These are phyloP conservation scores for Podarcis lilfordi DNA, from an alignment of 2,797 vertebrate genomes.

Conservation along the genomic window DNA sequence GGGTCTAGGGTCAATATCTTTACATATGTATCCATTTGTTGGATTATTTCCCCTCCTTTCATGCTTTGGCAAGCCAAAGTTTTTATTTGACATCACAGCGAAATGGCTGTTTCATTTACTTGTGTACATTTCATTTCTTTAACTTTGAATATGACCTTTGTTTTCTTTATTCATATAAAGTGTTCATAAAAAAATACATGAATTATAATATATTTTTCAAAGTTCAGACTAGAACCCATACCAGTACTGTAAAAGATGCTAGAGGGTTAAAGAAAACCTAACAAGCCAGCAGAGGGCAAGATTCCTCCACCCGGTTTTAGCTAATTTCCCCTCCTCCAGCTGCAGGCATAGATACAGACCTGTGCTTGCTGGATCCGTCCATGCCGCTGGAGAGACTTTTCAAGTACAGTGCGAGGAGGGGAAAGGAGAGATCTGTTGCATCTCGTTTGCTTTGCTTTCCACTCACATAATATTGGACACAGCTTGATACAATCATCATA, in stretches of 20 bases:
- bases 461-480: too few species aligned
- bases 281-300: too few species aligned
- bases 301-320: too few species aligned
- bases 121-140: constrained; percentile 18
- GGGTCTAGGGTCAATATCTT: background rate
- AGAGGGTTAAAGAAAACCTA: too few species aligned
- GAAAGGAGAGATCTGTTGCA: too few species aligned
- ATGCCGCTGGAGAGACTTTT: too few species aligned
- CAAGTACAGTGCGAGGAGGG: too few species aligned
- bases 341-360: too few species aligned
- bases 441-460: too few species aligned
- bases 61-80: background rate
- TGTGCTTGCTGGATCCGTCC: too few species aligned
- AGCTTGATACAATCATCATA: too few species aligned
- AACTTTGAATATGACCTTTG: constrained; percentile 32
- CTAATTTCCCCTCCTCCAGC: too few species aligned
- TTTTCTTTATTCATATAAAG: background rate
- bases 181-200: background rate
- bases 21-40: constrained; percentile 17
- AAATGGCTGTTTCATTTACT: constrained; percentile 31
- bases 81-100: constrained; percentile 25
- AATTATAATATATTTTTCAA: background rate
- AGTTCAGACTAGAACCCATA: background rate
- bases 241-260: background rate
- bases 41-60: constrained; percentile 9